Percentiles rank a stretch among this genome's conserved stretches.
Evolutionary conservation across 2,113 vertebrate species (phyloP).

Genomic region (Procavia capensis): DNA sequence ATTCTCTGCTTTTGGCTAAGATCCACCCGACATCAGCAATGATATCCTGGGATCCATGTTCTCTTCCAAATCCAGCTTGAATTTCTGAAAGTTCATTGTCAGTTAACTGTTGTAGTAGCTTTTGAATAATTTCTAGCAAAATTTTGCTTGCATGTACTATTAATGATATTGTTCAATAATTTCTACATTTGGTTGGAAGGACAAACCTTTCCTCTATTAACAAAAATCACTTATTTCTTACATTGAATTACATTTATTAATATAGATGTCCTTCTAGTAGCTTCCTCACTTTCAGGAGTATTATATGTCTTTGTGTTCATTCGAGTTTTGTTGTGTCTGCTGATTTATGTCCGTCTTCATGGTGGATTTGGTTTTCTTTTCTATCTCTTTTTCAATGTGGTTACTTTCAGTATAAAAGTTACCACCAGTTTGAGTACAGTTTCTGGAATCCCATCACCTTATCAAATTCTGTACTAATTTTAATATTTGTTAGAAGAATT

Average conservation of each 20-base stretch:
- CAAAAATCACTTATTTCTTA: neutral
- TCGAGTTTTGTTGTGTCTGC: fast-evolving
- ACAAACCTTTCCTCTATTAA: neutral
- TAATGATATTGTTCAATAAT: too few species aligned
- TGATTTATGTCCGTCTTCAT: neutral
- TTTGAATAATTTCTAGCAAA: too few species aligned
- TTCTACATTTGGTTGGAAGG: too few species aligned
- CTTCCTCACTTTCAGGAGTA: neutral
- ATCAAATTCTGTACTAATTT: neutral
- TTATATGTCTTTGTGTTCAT: fast-evolving
- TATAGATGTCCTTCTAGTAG: fast-evolving
- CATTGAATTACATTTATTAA: fast-evolving
- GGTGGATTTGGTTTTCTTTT: neutral
- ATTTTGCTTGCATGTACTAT: too few species aligned
- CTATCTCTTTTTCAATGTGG: neutral
- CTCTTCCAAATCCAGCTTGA: too few species aligned
- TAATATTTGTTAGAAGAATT: neutral
- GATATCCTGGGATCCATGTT: too few species aligned
- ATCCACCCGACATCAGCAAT: too few species aligned
- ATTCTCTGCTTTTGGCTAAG: too few species aligned
- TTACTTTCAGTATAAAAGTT: neutral
- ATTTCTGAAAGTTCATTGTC: too few species aligned
- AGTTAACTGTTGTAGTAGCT: too few species aligned
- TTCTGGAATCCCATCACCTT: neutral
- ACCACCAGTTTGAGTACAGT: fast-evolving